phyloP scores from a whole-genome alignment of 2,888 invertebrate species.

The Slavum lentiscoides region DNA sequence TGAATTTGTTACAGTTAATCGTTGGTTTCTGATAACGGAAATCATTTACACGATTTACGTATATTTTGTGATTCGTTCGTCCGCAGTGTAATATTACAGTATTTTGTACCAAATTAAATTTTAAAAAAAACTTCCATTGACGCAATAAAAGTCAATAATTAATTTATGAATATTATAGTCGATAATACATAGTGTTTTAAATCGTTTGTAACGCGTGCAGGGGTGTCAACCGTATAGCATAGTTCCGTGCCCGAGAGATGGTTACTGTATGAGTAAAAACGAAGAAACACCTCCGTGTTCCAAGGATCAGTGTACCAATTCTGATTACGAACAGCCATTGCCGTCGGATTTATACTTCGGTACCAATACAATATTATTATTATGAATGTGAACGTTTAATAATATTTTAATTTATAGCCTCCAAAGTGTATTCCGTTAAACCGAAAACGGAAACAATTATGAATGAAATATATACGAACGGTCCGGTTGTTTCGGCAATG shows the following conservation, averaged over 20 bases:
- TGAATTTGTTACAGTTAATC: no score
- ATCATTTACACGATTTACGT: no score
- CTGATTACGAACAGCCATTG: conserved; percentile 6
- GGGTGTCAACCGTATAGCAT: conserved; percentile 54
- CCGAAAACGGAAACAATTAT: conserved; percentile 38
- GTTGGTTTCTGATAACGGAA: no score
- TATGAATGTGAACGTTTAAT: background rate
- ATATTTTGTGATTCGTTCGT: no score
- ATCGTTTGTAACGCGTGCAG: conserved; percentile 1
- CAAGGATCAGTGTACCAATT: conserved; percentile 31
- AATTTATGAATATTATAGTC: no score
- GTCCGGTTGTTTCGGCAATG: conserved; percentile 55
- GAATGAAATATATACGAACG: conserved; percentile 52
- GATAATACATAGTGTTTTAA: background rate
- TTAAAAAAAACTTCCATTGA: no score
- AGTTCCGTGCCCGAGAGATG: conserved; percentile 16
- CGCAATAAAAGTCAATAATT: no score
- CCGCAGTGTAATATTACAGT: no score
- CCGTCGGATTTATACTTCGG: conserved; percentile 39
- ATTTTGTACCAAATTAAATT: no score
- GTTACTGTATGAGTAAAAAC: background rate
- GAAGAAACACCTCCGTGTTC: conserved; percentile 19
- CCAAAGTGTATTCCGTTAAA: conserved; percentile 28
- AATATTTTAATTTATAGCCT: background rate
- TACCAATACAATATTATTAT: background rate